Evolutionary conservation across 2,113 vertebrate species (phyloP).

Genomic region (Crypturellus undulatus): DNA sequence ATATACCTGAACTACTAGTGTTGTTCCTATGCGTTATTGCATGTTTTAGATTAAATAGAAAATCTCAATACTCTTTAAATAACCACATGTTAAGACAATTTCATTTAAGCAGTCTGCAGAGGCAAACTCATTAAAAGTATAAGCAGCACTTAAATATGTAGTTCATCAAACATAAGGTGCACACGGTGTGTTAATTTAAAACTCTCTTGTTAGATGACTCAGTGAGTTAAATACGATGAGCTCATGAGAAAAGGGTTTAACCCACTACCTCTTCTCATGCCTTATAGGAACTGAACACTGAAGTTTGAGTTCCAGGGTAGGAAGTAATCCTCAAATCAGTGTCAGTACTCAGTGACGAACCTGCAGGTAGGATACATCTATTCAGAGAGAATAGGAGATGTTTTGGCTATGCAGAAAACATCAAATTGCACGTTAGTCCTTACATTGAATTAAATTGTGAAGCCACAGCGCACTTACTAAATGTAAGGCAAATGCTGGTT

Average conservation of each 20-base stretch:
- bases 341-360: not conserved
- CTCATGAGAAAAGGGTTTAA: not conserved
- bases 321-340: not conserved
- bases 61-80: conserved; percentile 4
- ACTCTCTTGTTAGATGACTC: not conserved
- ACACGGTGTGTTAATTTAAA: not conserved
- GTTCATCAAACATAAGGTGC: not conserved
- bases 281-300: not conserved
- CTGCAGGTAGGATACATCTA: not conserved
- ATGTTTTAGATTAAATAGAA: not conserved
- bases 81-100: not conserved
- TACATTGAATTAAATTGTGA: conserved; percentile 9
- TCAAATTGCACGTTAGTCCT: conserved; percentile 1
- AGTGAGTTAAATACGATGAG: not conserved
- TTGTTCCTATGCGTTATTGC: not conserved
- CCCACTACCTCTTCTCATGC: not conserved
- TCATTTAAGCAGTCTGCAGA: not conserved
- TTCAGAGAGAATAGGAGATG: not conserved
- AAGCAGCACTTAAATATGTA: not conserved
- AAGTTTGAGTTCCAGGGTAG: not conserved
- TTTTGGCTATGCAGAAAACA: not conserved
- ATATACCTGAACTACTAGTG: not conserved
- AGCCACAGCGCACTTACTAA: not conserved
- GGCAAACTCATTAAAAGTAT: not conserved
- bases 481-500: conserved; percentile 23